A percentile compares a stretch with the other conserved stretches of the same genome.
Conservation (phyloP, 2,797 vertebrate species). For the Benthosema pterotum region DNA sequence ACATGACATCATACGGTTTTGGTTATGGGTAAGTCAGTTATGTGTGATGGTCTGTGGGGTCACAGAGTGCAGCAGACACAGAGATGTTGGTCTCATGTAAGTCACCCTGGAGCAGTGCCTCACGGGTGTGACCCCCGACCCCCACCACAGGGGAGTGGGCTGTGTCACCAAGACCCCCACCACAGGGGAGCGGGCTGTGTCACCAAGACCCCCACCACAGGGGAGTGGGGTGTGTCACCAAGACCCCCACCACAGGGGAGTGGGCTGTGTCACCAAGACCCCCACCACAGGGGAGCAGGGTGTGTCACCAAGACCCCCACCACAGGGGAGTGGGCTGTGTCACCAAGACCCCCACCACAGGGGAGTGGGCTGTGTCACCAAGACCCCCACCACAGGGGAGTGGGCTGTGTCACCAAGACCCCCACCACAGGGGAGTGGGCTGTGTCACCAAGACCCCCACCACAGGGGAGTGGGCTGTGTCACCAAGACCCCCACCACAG, state of each 20-base stretch:
- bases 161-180: no score
- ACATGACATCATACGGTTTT: background rate
- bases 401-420: no score
- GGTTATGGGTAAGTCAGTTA: background rate
- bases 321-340: conserved; percentile 45
- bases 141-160: conserved; percentile 42
- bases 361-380: no score
- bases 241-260: no score
- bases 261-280: no score
- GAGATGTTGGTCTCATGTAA: conserved; percentile 21
- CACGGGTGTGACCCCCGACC: conserved; percentile 66
- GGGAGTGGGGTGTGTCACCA: conserved; percentile 66
- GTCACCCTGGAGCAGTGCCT: conserved; percentile 57
- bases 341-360: conserved; percentile 56
- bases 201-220: no score
- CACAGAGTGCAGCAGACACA: conserved; percentile 9
- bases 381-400: conserved; percentile 56
- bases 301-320: conserved; percentile 65
- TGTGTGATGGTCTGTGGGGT: background rate
- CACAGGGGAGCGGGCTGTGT: no score
- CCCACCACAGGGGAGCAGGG: no score
- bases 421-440: conserved; percentile 41
- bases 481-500: conserved; percentile 56
- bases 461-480: no score
- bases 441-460: no score